A percentile compares a stretch with the other conserved stretches of the same genome.
Evolutionary conservation across 2,888 invertebrate species (phyloP).

Genomic region (Drosophila monieri): DNA sequence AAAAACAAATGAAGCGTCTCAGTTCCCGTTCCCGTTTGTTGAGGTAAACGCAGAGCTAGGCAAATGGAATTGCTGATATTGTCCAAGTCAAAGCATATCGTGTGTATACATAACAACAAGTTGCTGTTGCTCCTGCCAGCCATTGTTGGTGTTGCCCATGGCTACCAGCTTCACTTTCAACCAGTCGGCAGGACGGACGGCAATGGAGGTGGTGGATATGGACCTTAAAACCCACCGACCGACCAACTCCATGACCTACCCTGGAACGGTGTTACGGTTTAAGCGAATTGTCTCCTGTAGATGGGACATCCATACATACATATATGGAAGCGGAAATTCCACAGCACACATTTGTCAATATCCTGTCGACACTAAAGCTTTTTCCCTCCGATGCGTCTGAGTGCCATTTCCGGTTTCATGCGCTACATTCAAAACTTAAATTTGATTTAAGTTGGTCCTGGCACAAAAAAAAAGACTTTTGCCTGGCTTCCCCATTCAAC

Average conservation of each 20-base stretch:
- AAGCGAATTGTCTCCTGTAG: constrained; percentile 67
- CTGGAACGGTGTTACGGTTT: constrained; percentile 36
- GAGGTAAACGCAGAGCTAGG: constrained; percentile 40
- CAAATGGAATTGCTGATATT: constrained; percentile 24
- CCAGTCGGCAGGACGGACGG: not conserved
- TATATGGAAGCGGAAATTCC: constrained; percentile 26
- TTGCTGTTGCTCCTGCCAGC: constrained; percentile 32
- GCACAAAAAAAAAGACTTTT: constrained; percentile 20
- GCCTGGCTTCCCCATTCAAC: constrained; percentile 51
- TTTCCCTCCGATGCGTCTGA: constrained; percentile 12
- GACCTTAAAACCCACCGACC: not conserved
- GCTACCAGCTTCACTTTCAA: constrained; percentile 42
- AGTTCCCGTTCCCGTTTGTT: constrained; percentile 17
- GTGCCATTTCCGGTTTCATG: constrained; percentile 55
- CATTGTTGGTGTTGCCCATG: constrained; percentile 44
- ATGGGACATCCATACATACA: not conserved
- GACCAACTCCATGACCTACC: constrained; percentile 41
- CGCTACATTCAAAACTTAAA: constrained; percentile 49
- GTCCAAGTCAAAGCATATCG: constrained; percentile 25
- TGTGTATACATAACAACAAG: constrained; percentile 49
- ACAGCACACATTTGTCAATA: constrained; percentile 45
- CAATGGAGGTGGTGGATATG: not conserved
- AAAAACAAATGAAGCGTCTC: constrained; percentile 78
- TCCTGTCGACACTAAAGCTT: constrained; percentile 42
- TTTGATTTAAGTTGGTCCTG: constrained; percentile 60